A percentile compares a stretch with the other conserved stretches of the same genome.
These are phyloP conservation scores for Candidula unifasciata DNA, from an alignment of 2,888 invertebrate genomes.

Conservation along the genomic window DNA sequence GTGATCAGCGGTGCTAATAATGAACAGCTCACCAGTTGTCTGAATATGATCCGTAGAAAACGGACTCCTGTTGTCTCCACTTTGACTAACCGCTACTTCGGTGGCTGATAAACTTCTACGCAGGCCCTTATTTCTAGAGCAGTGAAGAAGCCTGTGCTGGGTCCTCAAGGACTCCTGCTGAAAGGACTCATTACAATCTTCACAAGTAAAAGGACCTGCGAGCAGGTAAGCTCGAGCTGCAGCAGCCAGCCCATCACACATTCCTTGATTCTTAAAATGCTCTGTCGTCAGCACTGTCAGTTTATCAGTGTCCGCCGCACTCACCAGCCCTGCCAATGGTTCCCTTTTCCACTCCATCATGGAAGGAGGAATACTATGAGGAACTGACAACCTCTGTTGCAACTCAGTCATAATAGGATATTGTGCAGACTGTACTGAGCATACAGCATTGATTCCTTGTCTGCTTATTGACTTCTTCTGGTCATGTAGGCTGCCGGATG, in stretches of 20 bases:
- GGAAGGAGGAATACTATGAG: constrained; percentile 9
- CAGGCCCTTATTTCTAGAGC: constrained; percentile 72
- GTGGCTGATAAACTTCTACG: constrained; percentile 40
- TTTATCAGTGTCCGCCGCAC: constrained; percentile 8
- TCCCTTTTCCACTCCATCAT: constrained; percentile 24
- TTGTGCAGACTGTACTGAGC: constrained; percentile 23
- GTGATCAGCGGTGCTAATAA: constrained; percentile 88
- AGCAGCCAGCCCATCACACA: constrained; percentile 43
- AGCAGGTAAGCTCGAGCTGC: constrained; percentile 40
- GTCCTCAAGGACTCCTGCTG: constrained; percentile 89
- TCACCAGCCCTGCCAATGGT: not conserved
- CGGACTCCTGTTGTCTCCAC: not conserved
- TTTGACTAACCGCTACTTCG: not conserved
- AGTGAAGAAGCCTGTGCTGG: constrained; percentile 88
- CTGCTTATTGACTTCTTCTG: constrained; percentile 46
- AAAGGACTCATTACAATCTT: constrained; percentile 87
- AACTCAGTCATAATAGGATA: constrained; percentile 39
- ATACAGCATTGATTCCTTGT: constrained; percentile 4
- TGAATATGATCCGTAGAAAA: not conserved
- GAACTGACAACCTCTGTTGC: constrained; percentile 40
- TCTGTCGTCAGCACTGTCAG: constrained; percentile 42
- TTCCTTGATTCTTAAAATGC: constrained; percentile 46
- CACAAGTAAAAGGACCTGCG: constrained; percentile 78
- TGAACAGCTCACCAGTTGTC: constrained; percentile 80
- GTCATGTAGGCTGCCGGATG: constrained; percentile 46